Percentiles rank a stretch among this genome's conserved stretches.
Conservation (phyloP, 2,797 vertebrate genomes). For the Sebastes trivittatus region DNA sequence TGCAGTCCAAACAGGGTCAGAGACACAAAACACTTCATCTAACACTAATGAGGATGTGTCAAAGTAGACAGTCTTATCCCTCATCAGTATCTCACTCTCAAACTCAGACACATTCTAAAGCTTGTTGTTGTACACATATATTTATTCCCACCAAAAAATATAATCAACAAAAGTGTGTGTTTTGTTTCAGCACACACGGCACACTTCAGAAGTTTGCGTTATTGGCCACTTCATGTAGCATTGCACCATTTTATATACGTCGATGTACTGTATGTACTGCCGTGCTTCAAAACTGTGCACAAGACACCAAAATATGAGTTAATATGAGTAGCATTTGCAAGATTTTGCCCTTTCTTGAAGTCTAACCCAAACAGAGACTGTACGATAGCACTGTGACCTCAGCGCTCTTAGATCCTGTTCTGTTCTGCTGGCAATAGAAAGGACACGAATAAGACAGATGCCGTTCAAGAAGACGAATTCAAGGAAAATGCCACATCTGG, state of each 20-base stretch:
- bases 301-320: background rate
- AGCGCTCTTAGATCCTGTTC: background rate
- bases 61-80: background rate
- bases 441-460: background rate
- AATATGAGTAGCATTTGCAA: background rate
- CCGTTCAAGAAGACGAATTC: background rate
- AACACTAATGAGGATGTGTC: background rate
- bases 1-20: background rate
- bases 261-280: background rate
- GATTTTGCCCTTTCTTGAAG: background rate
- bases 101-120: background rate
- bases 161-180: background rate
- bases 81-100: background rate
- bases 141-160: background rate
- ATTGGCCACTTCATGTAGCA: background rate
- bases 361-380: background rate
- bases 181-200: background rate
- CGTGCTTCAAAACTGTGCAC: background rate
- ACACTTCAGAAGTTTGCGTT: background rate
- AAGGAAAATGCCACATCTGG: background rate
- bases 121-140: background rate
- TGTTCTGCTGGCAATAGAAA: background rate
- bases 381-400: background rate
- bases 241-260: background rate
- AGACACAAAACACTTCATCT: background rate